Conservation (phyloP, 2,888 invertebrate species). For the Rosalia funebris region DNA sequence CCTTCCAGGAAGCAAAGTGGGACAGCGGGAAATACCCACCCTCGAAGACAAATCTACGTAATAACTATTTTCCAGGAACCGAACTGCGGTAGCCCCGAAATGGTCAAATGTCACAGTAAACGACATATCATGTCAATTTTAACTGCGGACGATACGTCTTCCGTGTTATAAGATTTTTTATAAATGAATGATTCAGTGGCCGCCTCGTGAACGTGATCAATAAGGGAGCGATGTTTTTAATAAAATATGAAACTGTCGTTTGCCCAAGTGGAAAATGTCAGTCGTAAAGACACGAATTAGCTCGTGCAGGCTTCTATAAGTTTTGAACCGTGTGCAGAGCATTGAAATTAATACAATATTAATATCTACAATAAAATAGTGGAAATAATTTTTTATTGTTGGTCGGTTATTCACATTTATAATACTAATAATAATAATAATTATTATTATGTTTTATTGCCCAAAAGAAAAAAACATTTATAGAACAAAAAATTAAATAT, state of each 20-base stretch:
- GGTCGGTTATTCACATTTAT: too few species aligned
- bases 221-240: slow-evolving; percentile 5
- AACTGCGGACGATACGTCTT: slow-evolving; percentile 42
- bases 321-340: too few species aligned
- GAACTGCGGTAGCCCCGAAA: slow-evolving; percentile 48
- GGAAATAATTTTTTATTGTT: too few species aligned
- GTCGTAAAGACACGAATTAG: background rate
- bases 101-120: slow-evolving; percentile 46
- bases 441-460: too few species aligned
- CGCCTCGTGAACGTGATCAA: background rate
- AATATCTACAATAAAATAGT: too few species aligned
- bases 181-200: slow-evolving; percentile 19
- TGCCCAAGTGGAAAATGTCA: background rate
- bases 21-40: slow-evolving; percentile 36
- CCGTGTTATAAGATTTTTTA: slow-evolving; percentile 18
- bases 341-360: too few species aligned
- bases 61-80: slow-evolving; percentile 55
- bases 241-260: background rate
- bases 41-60: slow-evolving; percentile 58
- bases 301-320: too few species aligned
- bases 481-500: too few species aligned
- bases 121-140: slow-evolving; percentile 47
- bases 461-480: too few species aligned
- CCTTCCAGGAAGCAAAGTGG: slow-evolving; percentile 42
- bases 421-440: too few species aligned